Base-by-base conservation (phyloP, 2,797 vertebrate genomes). In the Tragopan temminckii region DNA sequence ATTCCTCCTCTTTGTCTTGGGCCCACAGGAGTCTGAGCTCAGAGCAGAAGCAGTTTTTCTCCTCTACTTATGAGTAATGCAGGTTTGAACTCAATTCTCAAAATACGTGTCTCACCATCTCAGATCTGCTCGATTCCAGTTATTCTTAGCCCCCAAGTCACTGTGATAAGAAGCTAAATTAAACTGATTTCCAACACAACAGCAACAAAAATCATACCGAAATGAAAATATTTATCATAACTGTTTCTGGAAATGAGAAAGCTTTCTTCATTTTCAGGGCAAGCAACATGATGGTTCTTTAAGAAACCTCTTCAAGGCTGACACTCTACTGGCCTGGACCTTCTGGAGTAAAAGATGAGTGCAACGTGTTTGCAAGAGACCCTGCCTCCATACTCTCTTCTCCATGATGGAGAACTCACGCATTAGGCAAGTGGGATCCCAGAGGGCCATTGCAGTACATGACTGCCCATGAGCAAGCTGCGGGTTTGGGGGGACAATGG, bases 191-290 rank as follows among this genome's bases (percentile, higher is more conserved):
- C 91, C 78, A 71, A 82, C 62, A 57, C 69, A 57, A 90, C 91
- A 42, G 84, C 88, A 79, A 19, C 11, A 1, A 86, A 63, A 24
- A 17, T 1, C 55, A 40, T 31, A 58, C 11, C 89, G 86, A 85
- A 95, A 90, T 80, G 64, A 93, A 90, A 95, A 93, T 93, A 94
- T 94, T 94, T 93, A 85, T 80, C 81, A 80, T 66, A 61, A 57
- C 21, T 85, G 38, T 38, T 77, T 43, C 24, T 89, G 61, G 17
- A 80, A 95, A 91, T 71, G 66, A 85, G 61, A 90, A 90, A 93
- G 82, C 46, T 45, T 33, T 85, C 68, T 86, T 76, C 31, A n/a
- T 85, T 87, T 90, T 45, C 69, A 85, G 50, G 61, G 38, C 62
- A 85, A 86, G 85, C 14, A 86, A 24, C 31, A 66, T 45, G 58